A percentile compares a stretch with the other conserved stretches of the same genome.
These are phyloP conservation scores for zebrafish (Danio rerio) DNA, from an alignment of 2,113 vertebrate species.

Conservation along the genomic window DNA sequence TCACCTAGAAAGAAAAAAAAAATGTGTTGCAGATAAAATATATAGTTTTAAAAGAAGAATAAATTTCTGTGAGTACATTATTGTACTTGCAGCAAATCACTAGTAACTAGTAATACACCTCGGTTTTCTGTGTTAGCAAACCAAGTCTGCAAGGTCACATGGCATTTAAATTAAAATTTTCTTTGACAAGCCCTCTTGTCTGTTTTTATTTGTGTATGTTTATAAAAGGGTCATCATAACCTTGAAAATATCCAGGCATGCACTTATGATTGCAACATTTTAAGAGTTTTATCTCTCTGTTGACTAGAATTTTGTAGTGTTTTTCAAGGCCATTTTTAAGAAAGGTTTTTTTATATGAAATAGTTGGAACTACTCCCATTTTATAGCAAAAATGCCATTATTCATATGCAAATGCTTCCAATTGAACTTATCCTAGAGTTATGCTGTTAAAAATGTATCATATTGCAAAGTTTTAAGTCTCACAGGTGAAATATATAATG, in stretches of 20 bases:
- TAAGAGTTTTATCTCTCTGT: background rate
- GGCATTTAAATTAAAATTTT: background rate
- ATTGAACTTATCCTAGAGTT: background rate
- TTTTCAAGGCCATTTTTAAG: slow-evolving; percentile 6
- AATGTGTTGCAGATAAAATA: background rate
- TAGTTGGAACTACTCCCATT: background rate
- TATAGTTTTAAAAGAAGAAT: background rate
- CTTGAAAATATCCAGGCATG: slow-evolving; percentile 31
- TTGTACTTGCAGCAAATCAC: background rate
- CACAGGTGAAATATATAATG: background rate
- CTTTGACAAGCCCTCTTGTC: background rate
- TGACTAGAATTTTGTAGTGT: slow-evolving; percentile 14
- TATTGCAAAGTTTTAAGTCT: background rate
- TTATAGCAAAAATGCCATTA: background rate
- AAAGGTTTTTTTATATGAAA: background rate
- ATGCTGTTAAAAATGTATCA: background rate
- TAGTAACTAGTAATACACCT: too few relatives aligned
- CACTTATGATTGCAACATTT: slow-evolving; percentile 15
- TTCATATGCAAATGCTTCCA: background rate
- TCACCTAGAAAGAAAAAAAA: slow-evolving; percentile 82
- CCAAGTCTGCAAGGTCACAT: background rate
- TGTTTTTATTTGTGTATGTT: background rate
- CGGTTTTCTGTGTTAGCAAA: background rate
- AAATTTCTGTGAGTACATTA: background rate
- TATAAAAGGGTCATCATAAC: background rate